Evolutionary conservation across 2,888 invertebrate genomes (phyloP), one percentile per base, ranked within the genome.

Genomic region (Athalia circularis): DNA sequence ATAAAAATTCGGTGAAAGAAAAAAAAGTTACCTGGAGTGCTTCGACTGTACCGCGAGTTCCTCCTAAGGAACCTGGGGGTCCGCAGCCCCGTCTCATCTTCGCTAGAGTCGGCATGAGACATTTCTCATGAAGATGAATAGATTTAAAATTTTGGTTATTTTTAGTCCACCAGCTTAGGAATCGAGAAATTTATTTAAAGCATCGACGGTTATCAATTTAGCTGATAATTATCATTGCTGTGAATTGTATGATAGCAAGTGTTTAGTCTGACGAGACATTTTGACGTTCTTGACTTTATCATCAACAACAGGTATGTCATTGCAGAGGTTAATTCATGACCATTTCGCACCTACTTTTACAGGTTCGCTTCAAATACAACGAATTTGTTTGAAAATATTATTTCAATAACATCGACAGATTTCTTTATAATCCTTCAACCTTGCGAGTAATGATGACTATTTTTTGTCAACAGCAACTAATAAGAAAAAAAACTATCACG

Each of bases 61-160:
- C 84, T 85, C 45, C 85, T 81, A 52, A 84, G 65, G 59, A 83
- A 85, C 9, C 81, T 80, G 0, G 83, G 86, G 7, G 85, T 86
- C 8, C 77, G 79, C 8, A 86, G 78, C n/a, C 77, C 83, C 4
- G 80, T 83, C 8, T 86, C 88, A 62, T 88, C 88, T 4, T 86
- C 87, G 52, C 86, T 87, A 4, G 82, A 82, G 7, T 86, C 85
- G 29, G 75, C 82, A 13, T 81, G 72, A 5, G 82, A 82, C 85
- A 87, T 87, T 70, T 65, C 68, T 61, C 11, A 48, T n/a, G 45
- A 45, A 45, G n/a, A 54, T 8, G 5, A 13, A 9, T 6, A 11
- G n/a, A 15, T 8, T 9, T 6, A 43, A 45, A 64, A 64, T 45
- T 11, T 29, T 64, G 5, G 11, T 29, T n/a, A 43, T 64, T 45